A percentile compares a stretch with the other conserved stretches of the same genome.
Conservation (phyloP, 2,888 invertebrate species). For the Himalopsyche japonica region DNA sequence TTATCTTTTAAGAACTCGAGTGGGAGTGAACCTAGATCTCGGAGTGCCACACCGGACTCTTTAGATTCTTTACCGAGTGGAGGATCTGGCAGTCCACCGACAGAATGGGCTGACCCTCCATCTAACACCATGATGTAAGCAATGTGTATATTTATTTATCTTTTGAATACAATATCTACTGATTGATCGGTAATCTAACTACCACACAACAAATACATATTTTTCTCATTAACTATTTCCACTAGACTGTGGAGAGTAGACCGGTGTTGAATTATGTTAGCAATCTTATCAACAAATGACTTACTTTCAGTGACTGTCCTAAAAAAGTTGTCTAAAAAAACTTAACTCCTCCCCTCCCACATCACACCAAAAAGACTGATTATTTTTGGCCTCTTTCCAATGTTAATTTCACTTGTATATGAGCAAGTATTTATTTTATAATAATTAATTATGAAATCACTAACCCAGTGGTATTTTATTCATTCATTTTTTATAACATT, state of each 20-base stretch:
- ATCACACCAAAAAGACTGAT: no score
- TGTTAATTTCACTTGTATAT: no score
- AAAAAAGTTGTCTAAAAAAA: no score
- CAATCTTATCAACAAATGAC: no score
- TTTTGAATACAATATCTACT: no score
- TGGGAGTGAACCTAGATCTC: constrained; percentile 80
- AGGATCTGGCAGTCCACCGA: constrained; percentile 59
- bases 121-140: constrained; percentile 58
- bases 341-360: no score
- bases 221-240: not conserved
- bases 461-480: not conserved
- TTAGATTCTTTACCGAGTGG: constrained; percentile 75
- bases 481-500: not conserved
- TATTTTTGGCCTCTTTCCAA: no score
- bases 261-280: no score
- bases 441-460: not conserved
- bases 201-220: not conserved
- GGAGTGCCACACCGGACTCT: constrained; percentile 88
- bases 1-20: constrained; percentile 66
- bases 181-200: no score
- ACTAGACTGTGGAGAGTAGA: no score
- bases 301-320: no score
- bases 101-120: constrained; percentile 56
- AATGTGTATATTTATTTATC: not conserved
- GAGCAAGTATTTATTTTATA: not conserved